These are phyloP conservation scores for Schizopygopsis malacanthus DNA, from an alignment of 2,797 vertebrate species.

Conservation along the genomic window DNA sequence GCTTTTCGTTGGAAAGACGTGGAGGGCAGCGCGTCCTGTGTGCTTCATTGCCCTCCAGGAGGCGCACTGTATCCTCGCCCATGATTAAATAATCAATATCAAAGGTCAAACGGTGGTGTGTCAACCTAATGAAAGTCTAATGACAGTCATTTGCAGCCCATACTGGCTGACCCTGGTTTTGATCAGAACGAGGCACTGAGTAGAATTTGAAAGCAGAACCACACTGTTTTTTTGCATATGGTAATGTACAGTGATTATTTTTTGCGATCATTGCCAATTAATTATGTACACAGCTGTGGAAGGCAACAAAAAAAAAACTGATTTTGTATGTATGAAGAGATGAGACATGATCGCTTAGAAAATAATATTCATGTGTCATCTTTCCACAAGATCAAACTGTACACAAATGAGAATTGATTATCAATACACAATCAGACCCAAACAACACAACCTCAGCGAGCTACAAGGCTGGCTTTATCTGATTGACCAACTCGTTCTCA, in stretches of 20 bases:
- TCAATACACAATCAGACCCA: conserved; percentile 23
- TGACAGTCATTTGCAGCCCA: conserved; percentile 61
- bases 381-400: not conserved
- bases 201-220: conserved; percentile 42
- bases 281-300: conserved; percentile 23
- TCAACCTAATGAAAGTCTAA: conserved; percentile 68
- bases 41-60: conserved; percentile 33
- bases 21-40: conserved; percentile 2
- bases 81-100: conserved; percentile 64
- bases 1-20: conserved; percentile 12
- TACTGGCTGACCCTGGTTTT: conserved; percentile 53
- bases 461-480: not conserved
- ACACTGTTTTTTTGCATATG: conserved; percentile 8
- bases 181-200: conserved; percentile 64
- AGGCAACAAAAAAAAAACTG: not conserved
- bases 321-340: not conserved
- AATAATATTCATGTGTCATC: conserved; percentile 10
- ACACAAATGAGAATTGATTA: conserved; percentile 13
- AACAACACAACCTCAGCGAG: not conserved
- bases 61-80: conserved; percentile 34
- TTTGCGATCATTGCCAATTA: not conserved
- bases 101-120: conserved; percentile 60
- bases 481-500: conserved; percentile 5
- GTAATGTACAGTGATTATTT: conserved; percentile 27
- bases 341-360: not conserved